Percentiles rank a stretch among this genome's conserved stretches.
Evolutionary conservation across 2,113 vertebrate species (phyloP).

Genomic region (Pipa parva): DNA sequence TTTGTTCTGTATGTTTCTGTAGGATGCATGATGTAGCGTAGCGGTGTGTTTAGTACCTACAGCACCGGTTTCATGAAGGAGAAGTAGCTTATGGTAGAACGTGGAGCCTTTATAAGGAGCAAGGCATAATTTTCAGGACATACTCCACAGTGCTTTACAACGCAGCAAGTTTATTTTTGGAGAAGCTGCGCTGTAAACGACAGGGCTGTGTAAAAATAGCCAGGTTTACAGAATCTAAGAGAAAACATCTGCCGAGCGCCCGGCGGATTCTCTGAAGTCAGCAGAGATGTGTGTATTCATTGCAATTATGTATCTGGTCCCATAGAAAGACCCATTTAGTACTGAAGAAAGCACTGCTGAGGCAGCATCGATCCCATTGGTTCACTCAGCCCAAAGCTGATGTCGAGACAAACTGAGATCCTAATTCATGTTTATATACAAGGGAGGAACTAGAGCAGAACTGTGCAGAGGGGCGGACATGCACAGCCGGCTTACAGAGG

Average conservation of each 20-base stretch:
- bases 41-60: too few species aligned
- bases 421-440: constrained; percentile 31
- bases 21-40: too few species aligned
- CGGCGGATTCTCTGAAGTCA: constrained; percentile 12
- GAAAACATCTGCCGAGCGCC: constrained; percentile 21
- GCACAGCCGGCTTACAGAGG: background rate
- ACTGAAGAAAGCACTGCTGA: constrained; percentile 24
- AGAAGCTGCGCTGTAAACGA: background rate
- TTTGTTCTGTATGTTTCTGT: too few species aligned
- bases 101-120: too few species aligned
- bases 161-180: constrained; percentile 19
- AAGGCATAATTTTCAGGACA: background rate
- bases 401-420: background rate
- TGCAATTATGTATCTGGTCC: constrained; percentile 29
- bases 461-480: background rate
- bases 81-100: too few species aligned
- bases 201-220: constrained; percentile 24
- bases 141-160: background rate
- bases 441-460: constrained; percentile 14
- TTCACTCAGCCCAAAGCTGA: constrained; percentile 5
- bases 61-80: too few species aligned
- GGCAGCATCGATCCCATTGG: background rate
- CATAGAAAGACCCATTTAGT: constrained; percentile 17
- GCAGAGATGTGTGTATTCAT: constrained; percentile 24
- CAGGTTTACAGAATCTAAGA: constrained; percentile 25